Evolutionary conservation across 2,888 invertebrate species (phyloP).

Genomic region (Bellardia bayeri): DNA sequence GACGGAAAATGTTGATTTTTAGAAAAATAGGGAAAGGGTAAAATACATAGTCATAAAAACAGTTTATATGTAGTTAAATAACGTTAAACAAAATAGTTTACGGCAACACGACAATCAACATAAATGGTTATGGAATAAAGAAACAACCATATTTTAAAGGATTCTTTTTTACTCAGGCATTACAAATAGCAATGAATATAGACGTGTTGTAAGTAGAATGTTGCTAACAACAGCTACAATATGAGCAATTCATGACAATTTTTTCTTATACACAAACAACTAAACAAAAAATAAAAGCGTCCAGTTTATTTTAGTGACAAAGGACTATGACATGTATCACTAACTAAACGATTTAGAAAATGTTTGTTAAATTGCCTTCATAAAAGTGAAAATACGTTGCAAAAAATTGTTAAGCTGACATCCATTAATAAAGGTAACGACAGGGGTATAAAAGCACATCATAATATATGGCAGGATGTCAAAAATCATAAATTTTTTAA

Average conservation of each 20-base stretch:
- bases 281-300: background rate
- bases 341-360: constrained; percentile 39
- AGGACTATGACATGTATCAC: constrained; percentile 31
- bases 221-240: constrained; percentile 11
- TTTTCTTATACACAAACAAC: constrained; percentile 8
- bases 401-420: constrained; percentile 44
- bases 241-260: constrained; percentile 39
- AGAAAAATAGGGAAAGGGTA: background rate
- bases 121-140: constrained; percentile 36
- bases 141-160: constrained; percentile 25
- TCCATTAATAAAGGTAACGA: background rate
- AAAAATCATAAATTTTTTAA: constrained; percentile 16
- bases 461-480: constrained; percentile 3
- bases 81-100: constrained; percentile 59
- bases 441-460: background rate
- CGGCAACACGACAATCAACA: constrained; percentile 49
- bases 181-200: constrained; percentile 26
- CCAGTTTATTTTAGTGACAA: constrained; percentile 2
- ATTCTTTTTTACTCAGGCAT: background rate
- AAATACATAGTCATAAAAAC: constrained; percentile 6
- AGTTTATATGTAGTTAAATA: constrained; percentile 44
- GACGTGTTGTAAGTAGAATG: constrained; percentile 44
- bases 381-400: constrained; percentile 35
- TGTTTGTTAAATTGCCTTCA: constrained; percentile 41
- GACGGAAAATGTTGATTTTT: constrained; percentile 21